A percentile compares a stretch with the other conserved stretches of the same genome.
These are phyloP conservation scores for Scalopus aquaticus DNA, from an alignment of 2,113 vertebrate genomes.

Conservation along the genomic window DNA sequence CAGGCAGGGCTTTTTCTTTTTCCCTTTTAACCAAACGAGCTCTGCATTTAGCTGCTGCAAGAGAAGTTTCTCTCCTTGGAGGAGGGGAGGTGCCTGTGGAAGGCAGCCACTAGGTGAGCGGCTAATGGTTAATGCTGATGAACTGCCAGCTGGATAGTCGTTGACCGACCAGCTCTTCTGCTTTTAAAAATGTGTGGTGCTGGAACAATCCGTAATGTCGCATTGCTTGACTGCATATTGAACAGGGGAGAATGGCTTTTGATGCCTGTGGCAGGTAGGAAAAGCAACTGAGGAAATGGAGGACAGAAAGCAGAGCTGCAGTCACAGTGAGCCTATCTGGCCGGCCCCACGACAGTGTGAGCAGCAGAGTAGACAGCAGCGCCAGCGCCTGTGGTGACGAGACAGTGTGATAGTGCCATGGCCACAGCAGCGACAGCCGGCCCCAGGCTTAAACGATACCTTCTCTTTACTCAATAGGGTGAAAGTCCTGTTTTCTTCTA, in stretches of 20 bases:
- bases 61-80: background rate
- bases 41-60: background rate
- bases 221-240: fast-evolving
- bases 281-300: fast-evolving
- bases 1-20: background rate
- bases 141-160: background rate
- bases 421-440: too few species aligned
- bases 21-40: background rate
- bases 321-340: too few species aligned
- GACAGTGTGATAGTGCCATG: background rate
- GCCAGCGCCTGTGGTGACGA: too few species aligned
- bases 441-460: background rate
- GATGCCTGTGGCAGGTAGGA: fast-evolving
- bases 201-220: background rate
- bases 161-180: background rate
- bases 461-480: background rate
- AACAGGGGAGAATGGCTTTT: background rate
- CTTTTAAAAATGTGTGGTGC: background rate
- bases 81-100: background rate
- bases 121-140: background rate
- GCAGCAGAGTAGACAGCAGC: background rate
- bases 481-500: background rate
- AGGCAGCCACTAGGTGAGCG: background rate
- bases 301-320: background rate
- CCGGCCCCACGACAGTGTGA: background rate